Evolutionary conservation across 2,888 invertebrate species (phyloP), one percentile per base, ranked within the genome.

Genomic region (Dicycla oo): DNA sequence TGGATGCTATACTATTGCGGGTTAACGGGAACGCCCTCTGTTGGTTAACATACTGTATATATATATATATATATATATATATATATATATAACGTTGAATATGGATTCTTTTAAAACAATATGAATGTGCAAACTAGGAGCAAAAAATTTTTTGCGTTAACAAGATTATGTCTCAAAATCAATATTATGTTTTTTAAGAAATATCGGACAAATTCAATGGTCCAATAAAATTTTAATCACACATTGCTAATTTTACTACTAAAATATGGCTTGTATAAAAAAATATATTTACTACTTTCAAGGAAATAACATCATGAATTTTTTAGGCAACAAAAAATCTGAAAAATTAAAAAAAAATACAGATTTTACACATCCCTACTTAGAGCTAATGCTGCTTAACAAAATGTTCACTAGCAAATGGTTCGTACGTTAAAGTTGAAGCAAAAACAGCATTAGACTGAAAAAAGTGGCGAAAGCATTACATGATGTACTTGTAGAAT

Each of bases 371-470:
- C 65, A 74, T 7, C 73, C 75, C 74, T 91, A 90, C 91, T 91
- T 86, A 90, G 85, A 89, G 91, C 91, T 93, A 93, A 93, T 93
- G 91, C 91, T 89, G 90, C 90, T 88, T 91, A 89, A 91, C 90
- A 92, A 89, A 92, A 93, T 81, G 81, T 88, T 86, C 82, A 85
- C 87, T 86, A 85, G 90, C 87, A 89, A 93, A 93, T 91, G 91
- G 89, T 88, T 85, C 81, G 85, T 88, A 79, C 87, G 85, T 87
- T 84, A 81, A 85, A 87, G 84, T 87, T 81, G 60, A 78, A 86
- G 81, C 79, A 86, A 88, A 87, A 89, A 87, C 81, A 82, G 73
- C 72, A 77, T 79, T 82, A 68, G 71, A 79, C 76, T 76, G 68
- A 58, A 83, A 84, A 85, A 87, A 85, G 75, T 38, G 69, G 64